These are phyloP conservation scores for Oreotragus oreotragus DNA, from an alignment of 2,113 vertebrate species.

Conservation along the genomic window DNA sequence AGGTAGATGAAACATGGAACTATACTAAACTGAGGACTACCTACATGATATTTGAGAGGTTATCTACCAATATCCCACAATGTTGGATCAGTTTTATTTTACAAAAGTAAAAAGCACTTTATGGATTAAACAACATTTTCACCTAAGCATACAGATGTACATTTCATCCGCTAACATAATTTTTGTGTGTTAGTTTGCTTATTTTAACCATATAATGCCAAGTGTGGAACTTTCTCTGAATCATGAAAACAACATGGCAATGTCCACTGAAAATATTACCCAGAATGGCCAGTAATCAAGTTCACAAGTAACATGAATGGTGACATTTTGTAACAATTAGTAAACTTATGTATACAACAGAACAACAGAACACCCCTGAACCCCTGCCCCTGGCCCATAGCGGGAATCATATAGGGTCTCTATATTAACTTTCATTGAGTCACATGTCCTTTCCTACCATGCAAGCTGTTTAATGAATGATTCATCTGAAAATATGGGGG, in stretches of 20 bases:
- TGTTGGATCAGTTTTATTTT: background rate
- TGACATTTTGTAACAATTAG: background rate
- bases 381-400: background rate
- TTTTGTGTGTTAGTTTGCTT: background rate
- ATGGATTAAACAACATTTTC: background rate
- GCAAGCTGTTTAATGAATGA: slow-evolving; percentile 2
- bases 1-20: background rate
- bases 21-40: background rate
- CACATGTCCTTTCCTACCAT: background rate
- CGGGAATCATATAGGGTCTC: background rate
- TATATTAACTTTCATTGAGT: background rate
- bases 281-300: background rate
- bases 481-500: background rate
- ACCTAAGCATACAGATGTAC: background rate
- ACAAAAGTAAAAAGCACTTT: background rate
- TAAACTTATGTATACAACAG: background rate
- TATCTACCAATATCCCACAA: background rate
- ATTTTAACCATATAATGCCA: background rate
- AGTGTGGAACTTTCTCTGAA: background rate
- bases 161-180: background rate
- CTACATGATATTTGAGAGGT: background rate
- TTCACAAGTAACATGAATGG: background rate
- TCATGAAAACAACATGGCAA: background rate
- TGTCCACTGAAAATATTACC: background rate
- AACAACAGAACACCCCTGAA: accelerated